Evolutionary conservation across 1,140 invertebrate genomes (phyloP).

Genomic region (Drosophila willistoni): DNA sequence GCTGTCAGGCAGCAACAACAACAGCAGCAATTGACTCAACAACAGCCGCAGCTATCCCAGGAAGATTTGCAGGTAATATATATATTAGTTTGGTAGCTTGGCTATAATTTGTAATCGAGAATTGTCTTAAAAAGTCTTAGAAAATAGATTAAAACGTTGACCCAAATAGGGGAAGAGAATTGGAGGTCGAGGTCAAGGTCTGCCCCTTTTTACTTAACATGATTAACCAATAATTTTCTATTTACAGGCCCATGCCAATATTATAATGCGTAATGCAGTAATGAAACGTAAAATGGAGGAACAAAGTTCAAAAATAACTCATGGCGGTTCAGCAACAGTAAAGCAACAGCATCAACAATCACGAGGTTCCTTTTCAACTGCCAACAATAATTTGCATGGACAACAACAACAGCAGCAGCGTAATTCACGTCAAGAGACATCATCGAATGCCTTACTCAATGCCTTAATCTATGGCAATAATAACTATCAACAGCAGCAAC

Average conservation of each 20-base stretch:
- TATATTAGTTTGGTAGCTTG: too few species aligned
- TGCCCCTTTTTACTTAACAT: too few species aligned
- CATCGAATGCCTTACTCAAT: conserved; percentile 61
- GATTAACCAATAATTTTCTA: conserved; percentile 50
- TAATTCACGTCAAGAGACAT: conserved; percentile 39
- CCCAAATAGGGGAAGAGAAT: too few species aligned
- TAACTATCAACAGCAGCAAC: conserved; percentile 24
- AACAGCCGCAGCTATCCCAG: conserved; percentile 58
- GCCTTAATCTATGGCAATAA: conserved; percentile 59
- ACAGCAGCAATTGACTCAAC: conserved; percentile 42
- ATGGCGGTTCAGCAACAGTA: conserved; percentile 21
- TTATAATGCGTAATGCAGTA: conserved; percentile 80
- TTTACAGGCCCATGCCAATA: conserved; percentile 72
- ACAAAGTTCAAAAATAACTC: conserved; percentile 60
- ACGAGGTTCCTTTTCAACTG: conserved; percentile 9
- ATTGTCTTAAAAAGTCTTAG: too few species aligned
- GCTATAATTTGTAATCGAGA: too few species aligned
- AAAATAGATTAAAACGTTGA: too few species aligned
- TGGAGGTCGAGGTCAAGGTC: too few species aligned
- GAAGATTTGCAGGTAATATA: conserved; percentile 61
- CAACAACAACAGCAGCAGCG: conserved; percentile 41
- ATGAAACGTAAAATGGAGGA: conserved; percentile 80
- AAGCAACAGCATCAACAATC: conserved; percentile 16
- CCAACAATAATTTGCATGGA: background rate
- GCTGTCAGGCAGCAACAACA: conserved; percentile 62